A percentile compares a stretch with the other conserved stretches of the same genome.
Conservation (phyloP, 2,113 vertebrate species). For the Dasyornis broadbenti region DNA sequence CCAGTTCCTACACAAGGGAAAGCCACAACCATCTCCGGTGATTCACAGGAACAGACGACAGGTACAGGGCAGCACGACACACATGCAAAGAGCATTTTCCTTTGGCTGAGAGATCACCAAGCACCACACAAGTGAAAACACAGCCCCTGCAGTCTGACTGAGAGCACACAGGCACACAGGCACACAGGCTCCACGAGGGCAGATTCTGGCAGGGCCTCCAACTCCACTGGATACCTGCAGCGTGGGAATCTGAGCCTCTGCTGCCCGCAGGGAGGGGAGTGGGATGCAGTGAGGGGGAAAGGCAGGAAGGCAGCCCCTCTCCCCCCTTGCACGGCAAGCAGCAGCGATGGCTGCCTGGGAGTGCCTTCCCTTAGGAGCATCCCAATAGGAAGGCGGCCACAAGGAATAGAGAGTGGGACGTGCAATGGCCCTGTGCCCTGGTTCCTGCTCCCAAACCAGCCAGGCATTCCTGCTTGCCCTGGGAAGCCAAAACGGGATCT, state of each 20-base stretch:
- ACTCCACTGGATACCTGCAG: neutral
- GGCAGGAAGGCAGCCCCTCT: neutral
- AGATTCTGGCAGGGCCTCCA: neutral
- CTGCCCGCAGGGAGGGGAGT: neutral
- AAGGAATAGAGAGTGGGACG: accelerated
- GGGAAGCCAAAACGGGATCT: accelerated
- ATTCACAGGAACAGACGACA: neutral
- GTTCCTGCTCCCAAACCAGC: neutral
- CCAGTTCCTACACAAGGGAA: neutral
- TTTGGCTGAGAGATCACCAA: neutral
- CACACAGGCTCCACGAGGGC: neutral
- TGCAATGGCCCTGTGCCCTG: accelerated
- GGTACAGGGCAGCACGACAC: neutral
- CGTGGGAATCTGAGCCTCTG: neutral
- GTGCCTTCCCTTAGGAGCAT: neutral
- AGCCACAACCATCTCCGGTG: neutral
- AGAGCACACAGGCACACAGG: neutral
- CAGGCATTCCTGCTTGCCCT: accelerated
- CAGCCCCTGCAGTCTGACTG: neutral
- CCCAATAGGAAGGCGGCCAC: accelerated
- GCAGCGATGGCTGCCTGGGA: neutral
- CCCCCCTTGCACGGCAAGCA: no score
- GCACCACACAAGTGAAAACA: neutral
- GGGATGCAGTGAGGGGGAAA: neutral
- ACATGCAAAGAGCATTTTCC: neutral